Conservation (phyloP, 2,113 vertebrate genomes). For the Scomber scombrus region DNA sequence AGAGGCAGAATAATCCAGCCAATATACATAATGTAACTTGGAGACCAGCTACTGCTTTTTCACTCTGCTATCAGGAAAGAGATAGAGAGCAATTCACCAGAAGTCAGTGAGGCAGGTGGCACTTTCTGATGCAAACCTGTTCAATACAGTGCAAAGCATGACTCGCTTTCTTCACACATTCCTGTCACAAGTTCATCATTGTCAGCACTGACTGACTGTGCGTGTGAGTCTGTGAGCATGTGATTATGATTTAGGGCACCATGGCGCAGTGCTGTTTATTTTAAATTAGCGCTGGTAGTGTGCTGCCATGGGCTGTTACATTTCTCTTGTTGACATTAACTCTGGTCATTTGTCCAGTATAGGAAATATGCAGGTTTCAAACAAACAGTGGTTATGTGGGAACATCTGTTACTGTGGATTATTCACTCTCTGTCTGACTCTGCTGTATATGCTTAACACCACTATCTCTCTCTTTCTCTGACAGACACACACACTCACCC, state of each 20-base stretch:
- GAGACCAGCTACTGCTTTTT: constrained; percentile 33
- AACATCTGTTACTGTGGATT: constrained; percentile 6
- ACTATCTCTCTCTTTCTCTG: neutral
- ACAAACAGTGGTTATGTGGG: constrained; percentile 19
- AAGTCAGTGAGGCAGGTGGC: constrained; percentile 20
- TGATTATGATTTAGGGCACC: constrained; percentile 21
- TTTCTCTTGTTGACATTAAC: constrained; percentile 14
- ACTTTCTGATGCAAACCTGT: constrained; percentile 47
- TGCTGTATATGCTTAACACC: neutral
- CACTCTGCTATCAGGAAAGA: constrained; percentile 25
- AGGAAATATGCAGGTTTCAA: neutral
- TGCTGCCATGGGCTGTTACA: constrained; percentile 25
- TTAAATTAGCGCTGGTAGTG: constrained; percentile 18
- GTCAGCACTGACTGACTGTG: constrained; percentile 38
- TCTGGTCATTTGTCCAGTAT: neutral
- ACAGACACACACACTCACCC: neutral
- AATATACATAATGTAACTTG: constrained; percentile 63
- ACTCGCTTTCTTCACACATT: constrained; percentile 37
- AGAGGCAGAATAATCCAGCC: constrained; percentile 56
- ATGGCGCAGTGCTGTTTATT: constrained; percentile 29
- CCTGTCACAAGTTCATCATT: constrained; percentile 40
- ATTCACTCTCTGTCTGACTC: constrained; percentile 25
- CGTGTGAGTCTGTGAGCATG: neutral
- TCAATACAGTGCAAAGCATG: constrained; percentile 15
- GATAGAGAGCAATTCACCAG: constrained; percentile 15